Base-by-base conservation (phyloP, 2,888 invertebrate species). In the Andrena chrysosceles region DNA sequence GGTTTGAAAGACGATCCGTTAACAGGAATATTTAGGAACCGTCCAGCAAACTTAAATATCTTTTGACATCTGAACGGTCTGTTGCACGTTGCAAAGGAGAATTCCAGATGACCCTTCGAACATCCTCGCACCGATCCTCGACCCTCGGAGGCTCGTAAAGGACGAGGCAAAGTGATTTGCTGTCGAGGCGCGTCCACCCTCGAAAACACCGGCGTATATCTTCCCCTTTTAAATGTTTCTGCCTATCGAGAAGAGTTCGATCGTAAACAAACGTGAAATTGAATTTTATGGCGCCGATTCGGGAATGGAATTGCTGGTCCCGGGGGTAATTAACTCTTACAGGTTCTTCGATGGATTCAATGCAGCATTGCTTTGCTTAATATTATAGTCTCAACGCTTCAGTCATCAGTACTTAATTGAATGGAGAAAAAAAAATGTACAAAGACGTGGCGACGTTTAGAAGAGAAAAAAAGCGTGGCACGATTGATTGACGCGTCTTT, bases 141-240 rank as follows among this genome's bases (percentile, higher is more conserved):
- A 33, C 7, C 70, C 62, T 31, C 59, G 49, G n/a, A 76, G 64
- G 66, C 83, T 85, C 84, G 78, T 89, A 89, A 85, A 89, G 59
- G 52, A 72, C 68, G 81, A 83, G 81, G 79, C 74, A 84, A 88
- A 81, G 71, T 85, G 87, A 89, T 88, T 88, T 85, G 81, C 78
- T 66, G 71, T 82, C 74, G 73, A 26, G 26, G 48, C 52, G 48
- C 52, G 60, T 79, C 72, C 60, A 60, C 62, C 60, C 54, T 49
- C 54, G 48, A 49, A 54, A 70, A n/a, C 49, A 35, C 60, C 60
- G 66, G 66, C 82, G 69, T 69, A 54, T 74, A 81, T 81, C 60
- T 74, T n/a, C 6, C n/a, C 23, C 54, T 20, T 56, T 56, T 49
- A 59, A 71, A 70, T 29, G 62, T 31, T 31, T n/a, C 52, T 54